Evolutionary conservation across 2,113 vertebrate genomes (phyloP).

Genomic region (Halichoerus grypus): DNA sequence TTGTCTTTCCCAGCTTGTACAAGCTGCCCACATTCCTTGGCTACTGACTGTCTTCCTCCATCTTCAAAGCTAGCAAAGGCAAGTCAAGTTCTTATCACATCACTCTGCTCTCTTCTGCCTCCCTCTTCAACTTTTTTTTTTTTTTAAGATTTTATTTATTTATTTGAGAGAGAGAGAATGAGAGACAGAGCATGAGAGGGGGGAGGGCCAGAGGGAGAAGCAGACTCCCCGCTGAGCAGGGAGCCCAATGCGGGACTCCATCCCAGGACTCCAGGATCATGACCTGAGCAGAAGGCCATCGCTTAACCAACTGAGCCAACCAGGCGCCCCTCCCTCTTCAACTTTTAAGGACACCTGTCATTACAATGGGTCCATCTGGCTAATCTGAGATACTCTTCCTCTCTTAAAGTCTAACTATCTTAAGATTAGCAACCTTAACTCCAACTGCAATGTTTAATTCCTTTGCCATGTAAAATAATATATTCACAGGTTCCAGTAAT

Average conservation of each 20-base stretch:
- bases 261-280: too few relatives aligned
- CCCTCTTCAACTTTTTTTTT: background rate
- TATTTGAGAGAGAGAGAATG: too few relatives aligned
- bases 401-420: background rate
- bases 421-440: background rate
- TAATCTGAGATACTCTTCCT: background rate
- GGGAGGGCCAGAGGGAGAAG: too few relatives aligned
- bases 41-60: background rate
- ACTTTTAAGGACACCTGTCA: constrained; percentile 1
- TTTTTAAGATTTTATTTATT: too few relatives aligned
- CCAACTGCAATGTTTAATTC: constrained; percentile 1
- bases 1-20: background rate
- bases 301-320: too few relatives aligned
- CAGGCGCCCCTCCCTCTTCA: background rate
- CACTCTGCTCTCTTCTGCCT: background rate
- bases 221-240: too few relatives aligned
- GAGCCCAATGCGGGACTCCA: too few relatives aligned
- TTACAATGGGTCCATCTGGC: background rate
- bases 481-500: background rate
- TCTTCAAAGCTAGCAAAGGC: constrained; percentile 11
- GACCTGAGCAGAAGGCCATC: too few relatives aligned
- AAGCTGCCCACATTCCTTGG: background rate
- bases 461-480: background rate
- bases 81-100: background rate
- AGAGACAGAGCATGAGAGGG: too few relatives aligned